Evolutionary conservation across 1,140 invertebrate genomes (phyloP), one percentile per base, ranked within the genome.

Genomic region (Philopotamus ludificatus): DNA sequence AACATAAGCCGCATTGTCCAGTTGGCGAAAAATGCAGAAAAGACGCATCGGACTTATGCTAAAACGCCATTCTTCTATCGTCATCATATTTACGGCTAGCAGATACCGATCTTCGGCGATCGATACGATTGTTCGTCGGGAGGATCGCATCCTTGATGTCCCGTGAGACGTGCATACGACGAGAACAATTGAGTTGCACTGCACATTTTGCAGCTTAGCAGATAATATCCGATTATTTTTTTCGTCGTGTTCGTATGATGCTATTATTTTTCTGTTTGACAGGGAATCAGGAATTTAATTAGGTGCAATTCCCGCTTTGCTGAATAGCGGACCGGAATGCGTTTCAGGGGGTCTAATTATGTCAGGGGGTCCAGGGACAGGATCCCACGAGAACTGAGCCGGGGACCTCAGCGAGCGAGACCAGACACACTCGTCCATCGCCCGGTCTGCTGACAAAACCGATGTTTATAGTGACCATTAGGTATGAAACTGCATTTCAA

Each of bases 311-410:
- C 28, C 28, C 28, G 12, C 28, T 34, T 4, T 34, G 28, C 28
- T 12, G 12, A 34, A 34, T 34, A 7, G 12, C 12, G 28, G 4
- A 34, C 4, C 12, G 28, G 28, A 7, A 34, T 34, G 28, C 28
- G 28, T 34, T 34, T 34, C 4, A 34, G 28, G 12, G 51, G 9
- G 18, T 22, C 18, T 55, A 58, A 58, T 58, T 58, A 41, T 42
- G 41, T 28, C n/a, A n/a, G n/a, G n/a, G 44, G 15, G 44, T 16
- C 44, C 44, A 16, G 44, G 8, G 4, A 3, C 44, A 4, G 44
- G 25, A 21, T 58, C 55, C 55, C 55, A 58, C 55, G 55, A 58
- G 55, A 58, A 58, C 45, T 58, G 55, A 58, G n/a, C 55, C 55
- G 18, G 15, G 18, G 9, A 54, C 22, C 51, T 47, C 44, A 9